Evolutionary conservation across 1,140 invertebrate genomes (phyloP).

Genomic region (Aphaenogaster rudis): DNA sequence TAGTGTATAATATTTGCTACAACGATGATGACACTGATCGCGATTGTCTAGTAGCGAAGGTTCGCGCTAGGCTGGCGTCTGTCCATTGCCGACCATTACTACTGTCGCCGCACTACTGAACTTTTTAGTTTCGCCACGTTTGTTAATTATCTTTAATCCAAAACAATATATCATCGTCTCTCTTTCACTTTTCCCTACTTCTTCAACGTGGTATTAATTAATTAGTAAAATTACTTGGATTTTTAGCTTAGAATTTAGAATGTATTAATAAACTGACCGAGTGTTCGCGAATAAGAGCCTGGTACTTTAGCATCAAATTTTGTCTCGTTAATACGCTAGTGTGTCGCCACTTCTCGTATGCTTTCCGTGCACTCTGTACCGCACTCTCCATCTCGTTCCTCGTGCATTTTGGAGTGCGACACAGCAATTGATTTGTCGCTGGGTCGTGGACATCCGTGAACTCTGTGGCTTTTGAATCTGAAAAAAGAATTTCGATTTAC

Average conservation of each 20-base stretch:
- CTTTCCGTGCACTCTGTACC: constrained; percentile 94
- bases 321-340: constrained; percentile 97
- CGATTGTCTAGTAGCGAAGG: neutral
- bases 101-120: neutral
- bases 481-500: constrained; percentile 18
- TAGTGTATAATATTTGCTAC: neutral
- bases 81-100: neutral
- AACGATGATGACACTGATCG: neutral
- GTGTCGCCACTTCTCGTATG: constrained; percentile 95
- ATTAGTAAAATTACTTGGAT: neutral
- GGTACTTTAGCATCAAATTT: constrained; percentile 98
- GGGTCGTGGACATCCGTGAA: constrained; percentile 98
- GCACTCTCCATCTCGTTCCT: constrained; percentile 96
- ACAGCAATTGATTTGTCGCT: constrained; percentile 94
- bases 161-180: neutral
- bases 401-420: constrained; percentile 96
- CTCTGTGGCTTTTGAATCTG: constrained; percentile 95
- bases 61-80: neutral
- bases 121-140: neutral
- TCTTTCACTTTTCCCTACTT: neutral
- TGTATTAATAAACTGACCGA: constrained; percentile 87
- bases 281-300: constrained; percentile 92
- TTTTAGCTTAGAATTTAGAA: constrained; percentile 2
- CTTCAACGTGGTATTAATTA: neutral
- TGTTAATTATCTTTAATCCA: neutral